Conservation (phyloP, 2,888 invertebrate species). For the Acanthosepion lycidas region DNA sequence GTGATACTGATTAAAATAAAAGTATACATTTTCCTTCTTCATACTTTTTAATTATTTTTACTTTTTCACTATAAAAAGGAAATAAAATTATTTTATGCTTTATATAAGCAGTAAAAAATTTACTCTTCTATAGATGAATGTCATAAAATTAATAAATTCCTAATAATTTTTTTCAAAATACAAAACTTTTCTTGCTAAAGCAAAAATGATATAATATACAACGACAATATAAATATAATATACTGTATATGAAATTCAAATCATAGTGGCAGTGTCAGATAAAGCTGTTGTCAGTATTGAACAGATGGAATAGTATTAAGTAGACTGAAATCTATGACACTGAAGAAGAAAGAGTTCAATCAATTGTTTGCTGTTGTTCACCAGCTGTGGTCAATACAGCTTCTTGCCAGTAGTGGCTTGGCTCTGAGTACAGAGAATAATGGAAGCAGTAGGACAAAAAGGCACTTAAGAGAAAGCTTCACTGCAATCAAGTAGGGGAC, state of each 20-base stretch:
- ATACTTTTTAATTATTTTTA: too few species aligned
- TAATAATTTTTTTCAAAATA: too few species aligned
- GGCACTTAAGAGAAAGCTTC: neutral
- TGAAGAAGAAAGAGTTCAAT: neutral
- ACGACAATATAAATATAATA: neutral
- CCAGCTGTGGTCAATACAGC: neutral
- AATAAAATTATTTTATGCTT: too few species aligned
- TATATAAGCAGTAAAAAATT: too few species aligned
- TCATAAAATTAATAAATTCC: too few species aligned
- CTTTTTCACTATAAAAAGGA: too few species aligned
- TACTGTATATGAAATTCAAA: neutral
- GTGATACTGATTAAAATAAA: too few species aligned
- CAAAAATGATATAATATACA: too few species aligned
- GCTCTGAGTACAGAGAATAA: neutral
- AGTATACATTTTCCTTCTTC: too few species aligned
- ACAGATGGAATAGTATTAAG: neutral
- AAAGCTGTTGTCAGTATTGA: neutral
- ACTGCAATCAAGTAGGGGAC: neutral
- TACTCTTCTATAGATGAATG: too few species aligned
- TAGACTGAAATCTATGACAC: neutral
- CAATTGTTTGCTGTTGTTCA: constrained; percentile 18
- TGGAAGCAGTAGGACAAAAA: neutral
- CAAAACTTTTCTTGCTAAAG: too few species aligned
- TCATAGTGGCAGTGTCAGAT: neutral
- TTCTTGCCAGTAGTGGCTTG: neutral